A percentile compares a stretch with the other conserved stretches of the same genome.
Evolutionary conservation across 2,797 vertebrate genomes (phyloP).

Genomic region (Dryobates pubescens): DNA sequence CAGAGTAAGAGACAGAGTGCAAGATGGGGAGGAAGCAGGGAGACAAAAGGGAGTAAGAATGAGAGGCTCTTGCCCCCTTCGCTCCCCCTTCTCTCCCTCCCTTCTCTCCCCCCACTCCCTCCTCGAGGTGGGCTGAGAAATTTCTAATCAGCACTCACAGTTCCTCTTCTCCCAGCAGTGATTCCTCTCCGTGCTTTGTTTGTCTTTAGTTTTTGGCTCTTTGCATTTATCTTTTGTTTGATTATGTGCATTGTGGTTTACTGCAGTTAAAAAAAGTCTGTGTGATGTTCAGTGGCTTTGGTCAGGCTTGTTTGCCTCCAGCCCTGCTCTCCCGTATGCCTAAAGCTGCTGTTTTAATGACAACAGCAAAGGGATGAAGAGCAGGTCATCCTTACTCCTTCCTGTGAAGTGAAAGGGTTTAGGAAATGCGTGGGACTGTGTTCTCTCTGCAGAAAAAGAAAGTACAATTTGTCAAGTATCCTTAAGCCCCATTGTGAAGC

Average conservation of each 20-base stretch:
- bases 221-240: conserved; percentile 49
- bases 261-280: conserved; percentile 16
- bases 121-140: conserved; percentile 55
- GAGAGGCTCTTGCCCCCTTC: background rate
- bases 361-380: conserved; percentile 48
- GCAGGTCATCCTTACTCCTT: conserved; percentile 33
- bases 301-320: conserved; percentile 16
- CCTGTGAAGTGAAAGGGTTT: background rate
- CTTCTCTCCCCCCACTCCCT: background rate
- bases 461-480: background rate
- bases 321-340: background rate
- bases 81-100: background rate
- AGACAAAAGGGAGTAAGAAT: conserved; percentile 61
- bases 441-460: conserved; percentile 5
- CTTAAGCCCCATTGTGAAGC: background rate
- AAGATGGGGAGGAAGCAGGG: conserved; percentile 29
- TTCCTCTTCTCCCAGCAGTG: background rate
- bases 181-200: conserved; percentile 55
- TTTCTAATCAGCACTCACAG: conserved; percentile 64
- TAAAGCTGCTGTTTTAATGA: conserved; percentile 50
- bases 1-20: conserved; percentile 44
- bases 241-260: conserved; percentile 47
- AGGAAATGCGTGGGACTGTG: background rate
- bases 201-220: conserved; percentile 57
- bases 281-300: conserved; percentile 20